Evolutionary conservation across 2,113 vertebrate species (phyloP).

Genomic region (Dryoscopus gambensis): DNA sequence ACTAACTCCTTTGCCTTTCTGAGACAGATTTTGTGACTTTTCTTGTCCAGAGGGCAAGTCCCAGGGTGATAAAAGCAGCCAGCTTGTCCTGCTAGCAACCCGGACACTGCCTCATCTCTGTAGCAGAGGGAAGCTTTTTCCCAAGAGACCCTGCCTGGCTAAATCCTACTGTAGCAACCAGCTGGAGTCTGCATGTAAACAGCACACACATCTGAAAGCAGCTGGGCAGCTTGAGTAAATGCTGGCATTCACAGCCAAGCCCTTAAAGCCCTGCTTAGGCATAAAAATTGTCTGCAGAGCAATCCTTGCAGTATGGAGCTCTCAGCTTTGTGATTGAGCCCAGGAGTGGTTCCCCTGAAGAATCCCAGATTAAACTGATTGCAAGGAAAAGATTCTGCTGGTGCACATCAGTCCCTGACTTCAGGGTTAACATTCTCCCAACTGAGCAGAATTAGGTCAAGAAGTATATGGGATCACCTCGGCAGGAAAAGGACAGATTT

Average conservation of each 20-base stretch:
- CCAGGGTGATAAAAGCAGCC: not conserved
- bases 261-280: not conserved
- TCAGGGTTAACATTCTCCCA: not conserved
- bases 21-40: not conserved
- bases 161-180: slow-evolving; percentile 12
- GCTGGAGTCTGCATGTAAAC: slow-evolving; percentile 8
- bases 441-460: not conserved
- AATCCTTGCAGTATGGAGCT: not conserved
- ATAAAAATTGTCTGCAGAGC: not conserved
- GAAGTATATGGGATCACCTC: not conserved
- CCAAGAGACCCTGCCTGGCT: not conserved
- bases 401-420: not conserved
- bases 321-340: not conserved
- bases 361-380: not conserved
- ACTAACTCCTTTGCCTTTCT: not conserved
- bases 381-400: not conserved
- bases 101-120: not conserved
- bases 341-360: not conserved
- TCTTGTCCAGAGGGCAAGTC: not conserved
- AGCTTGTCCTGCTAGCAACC: not conserved
- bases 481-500: not conserved
- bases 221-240: not conserved
- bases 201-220: not conserved
- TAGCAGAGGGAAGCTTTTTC: not conserved
- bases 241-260: not conserved